phyloP scores from a whole-genome alignment of 2,113 vertebrate species.

The Progne subis region DNA sequence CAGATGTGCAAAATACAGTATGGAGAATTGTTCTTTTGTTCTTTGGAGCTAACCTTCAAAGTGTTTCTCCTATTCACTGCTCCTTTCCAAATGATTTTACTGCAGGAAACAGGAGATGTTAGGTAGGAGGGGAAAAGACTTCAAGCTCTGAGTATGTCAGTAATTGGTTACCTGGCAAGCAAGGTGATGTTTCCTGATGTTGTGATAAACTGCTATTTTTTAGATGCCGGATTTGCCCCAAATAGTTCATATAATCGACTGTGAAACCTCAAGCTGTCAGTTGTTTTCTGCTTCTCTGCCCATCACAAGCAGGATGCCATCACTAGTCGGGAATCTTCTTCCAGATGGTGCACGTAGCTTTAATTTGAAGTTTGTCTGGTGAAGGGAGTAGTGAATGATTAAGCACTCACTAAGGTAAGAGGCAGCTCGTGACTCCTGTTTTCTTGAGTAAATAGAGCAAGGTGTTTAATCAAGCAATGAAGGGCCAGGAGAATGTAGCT shows the following conservation, averaged over 20 bases:
- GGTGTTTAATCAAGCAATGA: slow-evolving; percentile 41
- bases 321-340: neutral
- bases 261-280: slow-evolving; percentile 6
- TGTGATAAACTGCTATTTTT: neutral
- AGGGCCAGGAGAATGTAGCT: slow-evolving; percentile 45
- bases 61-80: neutral
- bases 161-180: neutral
- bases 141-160: neutral
- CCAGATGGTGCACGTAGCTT: neutral
- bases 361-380: neutral
- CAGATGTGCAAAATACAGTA: neutral
- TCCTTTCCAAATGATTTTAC: neutral
- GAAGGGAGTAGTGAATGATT: neutral
- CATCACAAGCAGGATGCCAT: neutral
- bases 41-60: neutral
- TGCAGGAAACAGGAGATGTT: neutral
- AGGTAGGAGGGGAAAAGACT: neutral
- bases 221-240: neutral
- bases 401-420: neutral
- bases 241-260: neutral
- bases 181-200: neutral
- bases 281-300: slow-evolving; percentile 5
- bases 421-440: neutral
- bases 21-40: neutral
- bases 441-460: slow-evolving; percentile 46